phyloP scores from a whole-genome alignment of 2,797 vertebrate genomes.

The Poecile montanus region DNA sequence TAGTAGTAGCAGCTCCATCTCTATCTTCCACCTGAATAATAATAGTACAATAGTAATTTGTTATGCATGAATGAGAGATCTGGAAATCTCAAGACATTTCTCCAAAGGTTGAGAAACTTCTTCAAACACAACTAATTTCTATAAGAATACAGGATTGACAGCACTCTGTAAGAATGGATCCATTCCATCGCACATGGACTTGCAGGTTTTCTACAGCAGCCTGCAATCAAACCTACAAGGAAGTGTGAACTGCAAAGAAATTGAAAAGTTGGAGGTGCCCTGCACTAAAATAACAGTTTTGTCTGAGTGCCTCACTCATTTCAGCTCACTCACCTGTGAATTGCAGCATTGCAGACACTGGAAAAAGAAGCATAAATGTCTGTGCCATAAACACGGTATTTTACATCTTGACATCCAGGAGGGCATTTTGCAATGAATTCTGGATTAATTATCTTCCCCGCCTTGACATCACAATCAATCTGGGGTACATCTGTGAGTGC shows the following conservation, averaged over 20 bases:
- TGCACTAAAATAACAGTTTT: background rate
- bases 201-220: background rate
- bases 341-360: conserved; percentile 93
- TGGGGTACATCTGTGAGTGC: conserved; percentile 85
- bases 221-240: background rate
- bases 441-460: conserved; percentile 90
- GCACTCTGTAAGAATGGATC: background rate
- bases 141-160: background rate
- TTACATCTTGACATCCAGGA: conserved; percentile 87
- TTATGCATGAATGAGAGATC: background rate
- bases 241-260: background rate
- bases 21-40: background rate
- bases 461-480: conserved; percentile 91
- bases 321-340: conserved; percentile 87
- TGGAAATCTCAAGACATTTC: background rate
- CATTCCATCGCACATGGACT: background rate
- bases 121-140: background rate
- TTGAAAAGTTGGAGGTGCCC: background rate
- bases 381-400: conserved; percentile 91
- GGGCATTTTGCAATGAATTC: conserved; percentile 97
- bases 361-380: conserved; percentile 93
- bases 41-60: background rate
- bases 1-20: background rate
- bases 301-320: background rate
- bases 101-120: background rate